Evolutionary conservation across 1,140 invertebrate genomes (phyloP).

Genomic region (Ectropis grisescens): DNA sequence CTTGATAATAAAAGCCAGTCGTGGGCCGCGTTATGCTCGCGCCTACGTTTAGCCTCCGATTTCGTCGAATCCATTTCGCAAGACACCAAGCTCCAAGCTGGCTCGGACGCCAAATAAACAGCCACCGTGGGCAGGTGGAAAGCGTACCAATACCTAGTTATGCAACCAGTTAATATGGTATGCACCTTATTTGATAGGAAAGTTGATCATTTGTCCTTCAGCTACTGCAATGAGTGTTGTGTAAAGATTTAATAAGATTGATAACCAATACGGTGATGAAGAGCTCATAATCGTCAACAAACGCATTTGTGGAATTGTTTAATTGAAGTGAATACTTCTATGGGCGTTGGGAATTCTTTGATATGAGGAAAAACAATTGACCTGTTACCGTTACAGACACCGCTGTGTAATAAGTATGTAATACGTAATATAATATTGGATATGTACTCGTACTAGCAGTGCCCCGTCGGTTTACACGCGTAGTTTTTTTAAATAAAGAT

Average conservation of each 20-base stretch:
- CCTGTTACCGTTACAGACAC: too few relatives aligned
- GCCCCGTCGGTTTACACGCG: too few relatives aligned
- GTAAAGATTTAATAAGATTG: constrained; percentile 1
- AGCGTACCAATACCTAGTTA: constrained; percentile 36
- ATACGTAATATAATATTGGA: too few relatives aligned
- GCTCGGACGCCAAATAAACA: constrained; percentile 30
- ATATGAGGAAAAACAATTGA: too few relatives aligned
- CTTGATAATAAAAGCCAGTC: neutral
- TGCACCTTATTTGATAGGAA: constrained; percentile 43
- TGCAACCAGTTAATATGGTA: constrained; percentile 41
- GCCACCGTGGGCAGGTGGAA: constrained; percentile 54
- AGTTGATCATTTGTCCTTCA: constrained; percentile 23
- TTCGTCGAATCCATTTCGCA: constrained; percentile 26
- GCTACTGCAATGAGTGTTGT: constrained; percentile 8
- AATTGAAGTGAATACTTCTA: too few relatives aligned
- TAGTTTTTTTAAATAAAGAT: too few relatives aligned
- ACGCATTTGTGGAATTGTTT: too few relatives aligned
- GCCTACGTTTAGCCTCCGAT: constrained; percentile 8
- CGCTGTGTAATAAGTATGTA: too few relatives aligned
- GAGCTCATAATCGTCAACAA: too few relatives aligned
- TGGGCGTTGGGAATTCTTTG: too few relatives aligned
- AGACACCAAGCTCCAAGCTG: constrained; percentile 19
- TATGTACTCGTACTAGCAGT: too few relatives aligned
- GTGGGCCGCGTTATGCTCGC: neutral
- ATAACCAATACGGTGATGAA: too few relatives aligned